phyloP scores from a whole-genome alignment of 2,797 vertebrate species.

The Orestias chungarensis region DNA sequence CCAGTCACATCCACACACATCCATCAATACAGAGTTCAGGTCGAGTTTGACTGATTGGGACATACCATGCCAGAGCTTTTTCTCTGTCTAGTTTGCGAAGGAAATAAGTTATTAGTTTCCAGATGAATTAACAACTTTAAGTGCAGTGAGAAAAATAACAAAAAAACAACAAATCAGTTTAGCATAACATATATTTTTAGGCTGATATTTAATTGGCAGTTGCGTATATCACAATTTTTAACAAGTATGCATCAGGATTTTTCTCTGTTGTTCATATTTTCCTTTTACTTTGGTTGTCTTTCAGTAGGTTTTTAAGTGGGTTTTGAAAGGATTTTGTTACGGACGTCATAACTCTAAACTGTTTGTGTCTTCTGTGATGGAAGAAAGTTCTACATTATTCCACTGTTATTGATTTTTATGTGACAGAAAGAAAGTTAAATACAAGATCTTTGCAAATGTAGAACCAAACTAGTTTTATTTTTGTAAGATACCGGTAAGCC shows the following conservation, averaged over 20 bases:
- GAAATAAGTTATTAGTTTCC: constrained; percentile 29
- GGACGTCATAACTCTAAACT: background rate
- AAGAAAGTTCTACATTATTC: background rate
- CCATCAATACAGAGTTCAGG: constrained; percentile 55
- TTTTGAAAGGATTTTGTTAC: background rate
- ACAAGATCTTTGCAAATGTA: too few relatives aligned
- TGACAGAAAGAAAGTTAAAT: too few relatives aligned
- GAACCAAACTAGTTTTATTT: too few relatives aligned
- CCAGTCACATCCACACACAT: constrained; percentile 14
- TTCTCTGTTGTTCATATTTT: background rate
- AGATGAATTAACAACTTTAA: constrained; percentile 29
- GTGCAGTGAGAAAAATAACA: constrained; percentile 19
- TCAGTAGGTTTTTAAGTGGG: too few relatives aligned
- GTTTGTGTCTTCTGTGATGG: background rate
- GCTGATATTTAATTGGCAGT: too few relatives aligned
- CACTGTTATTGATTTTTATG: background rate
- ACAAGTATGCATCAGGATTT: background rate
- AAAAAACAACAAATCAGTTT: too few relatives aligned
- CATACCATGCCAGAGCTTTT: constrained; percentile 48
- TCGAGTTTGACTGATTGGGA: constrained; percentile 62
- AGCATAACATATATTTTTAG: too few relatives aligned
- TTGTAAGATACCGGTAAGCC: too few relatives aligned
- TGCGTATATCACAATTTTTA: too few relatives aligned
- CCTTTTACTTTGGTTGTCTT: background rate
- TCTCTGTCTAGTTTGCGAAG: constrained; percentile 31